These are phyloP conservation scores for Pogona vitticeps DNA, from an alignment of 2,113 vertebrate genomes.

Conservation along the genomic window DNA sequence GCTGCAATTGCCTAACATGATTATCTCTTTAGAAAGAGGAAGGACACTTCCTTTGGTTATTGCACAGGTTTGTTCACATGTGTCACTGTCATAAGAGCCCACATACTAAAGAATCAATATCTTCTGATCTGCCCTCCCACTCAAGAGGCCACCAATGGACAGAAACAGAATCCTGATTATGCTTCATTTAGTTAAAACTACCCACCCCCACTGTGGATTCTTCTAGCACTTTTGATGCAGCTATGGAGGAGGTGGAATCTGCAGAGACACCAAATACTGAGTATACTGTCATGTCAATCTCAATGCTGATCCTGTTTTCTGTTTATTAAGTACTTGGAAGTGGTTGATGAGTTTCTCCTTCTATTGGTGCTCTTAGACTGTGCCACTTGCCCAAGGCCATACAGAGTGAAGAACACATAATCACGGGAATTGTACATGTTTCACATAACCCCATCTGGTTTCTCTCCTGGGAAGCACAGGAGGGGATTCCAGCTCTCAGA, in stretches of 20 bases:
- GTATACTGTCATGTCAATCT: too few relatives aligned
- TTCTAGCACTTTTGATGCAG: not conserved
- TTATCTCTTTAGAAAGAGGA: not conserved
- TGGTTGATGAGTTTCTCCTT: too few relatives aligned
- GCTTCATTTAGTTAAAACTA: not conserved
- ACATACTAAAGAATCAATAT: not conserved
- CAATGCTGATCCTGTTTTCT: too few relatives aligned
- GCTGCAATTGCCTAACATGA: too few relatives aligned
- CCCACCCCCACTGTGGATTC: not conserved
- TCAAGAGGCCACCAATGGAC: not conserved
- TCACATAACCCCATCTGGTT: too few relatives aligned
- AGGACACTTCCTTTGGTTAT: not conserved
- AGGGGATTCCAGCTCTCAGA: too few relatives aligned
- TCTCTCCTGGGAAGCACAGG: too few relatives aligned
- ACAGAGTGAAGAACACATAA: too few relatives aligned
- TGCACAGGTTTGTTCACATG: not conserved
- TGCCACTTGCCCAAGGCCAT: too few relatives aligned
- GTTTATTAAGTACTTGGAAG: too few relatives aligned
- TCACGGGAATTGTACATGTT: too few relatives aligned
- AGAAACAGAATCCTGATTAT: not conserved
- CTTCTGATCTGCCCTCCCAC: not conserved
- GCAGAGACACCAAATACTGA: not conserved
- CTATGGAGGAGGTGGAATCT: not conserved
- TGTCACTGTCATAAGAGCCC: not conserved
- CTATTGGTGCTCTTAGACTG: too few relatives aligned